Evolutionary conservation across 2,113 vertebrate genomes (phyloP).

Genomic region (Hydrochoerus hydrochaeris): DNA sequence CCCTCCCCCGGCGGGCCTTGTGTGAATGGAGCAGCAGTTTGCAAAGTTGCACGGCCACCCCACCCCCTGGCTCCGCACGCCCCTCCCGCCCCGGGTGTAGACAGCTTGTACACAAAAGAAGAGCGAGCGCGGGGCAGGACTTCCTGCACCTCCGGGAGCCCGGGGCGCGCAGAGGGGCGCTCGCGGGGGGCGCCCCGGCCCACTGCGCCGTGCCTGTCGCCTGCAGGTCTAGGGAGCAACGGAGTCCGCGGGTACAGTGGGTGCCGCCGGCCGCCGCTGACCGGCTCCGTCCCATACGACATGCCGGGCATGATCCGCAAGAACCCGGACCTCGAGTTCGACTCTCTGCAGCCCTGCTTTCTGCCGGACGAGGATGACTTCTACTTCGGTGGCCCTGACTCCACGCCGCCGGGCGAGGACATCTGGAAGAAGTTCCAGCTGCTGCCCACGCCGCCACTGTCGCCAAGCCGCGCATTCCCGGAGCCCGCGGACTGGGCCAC

Average conservation of each 20-base stretch:
- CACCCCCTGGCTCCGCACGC: constrained; percentile 72
- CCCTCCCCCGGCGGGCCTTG: constrained; percentile 68
- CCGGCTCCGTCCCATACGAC: constrained; percentile 67
- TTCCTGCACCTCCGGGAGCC: constrained; percentile 65
- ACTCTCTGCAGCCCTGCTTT: constrained; percentile 98
- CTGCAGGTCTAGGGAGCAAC: constrained; percentile 42
- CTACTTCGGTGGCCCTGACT: constrained; percentile 96
- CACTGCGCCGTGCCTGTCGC: constrained; percentile 45
- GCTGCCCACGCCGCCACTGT: constrained; percentile 96
- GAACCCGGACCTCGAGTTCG: constrained; percentile 98
- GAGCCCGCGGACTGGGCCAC: constrained; percentile 96
- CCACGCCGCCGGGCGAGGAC: constrained; percentile 98
- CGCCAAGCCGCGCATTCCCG: constrained; percentile 94
- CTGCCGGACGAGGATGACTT: constrained; percentile 99
- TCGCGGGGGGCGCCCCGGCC: background rate
- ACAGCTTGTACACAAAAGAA: constrained; percentile 81
- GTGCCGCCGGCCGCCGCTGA: background rate
- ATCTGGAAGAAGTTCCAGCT: constrained; percentile 99
- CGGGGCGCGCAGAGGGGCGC: background rate
- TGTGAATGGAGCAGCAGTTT: constrained; percentile 81
- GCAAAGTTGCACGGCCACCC: constrained; percentile 71
- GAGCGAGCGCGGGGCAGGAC: constrained; percentile 61
- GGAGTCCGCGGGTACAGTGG: background rate
- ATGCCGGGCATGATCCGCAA: constrained; percentile 96
- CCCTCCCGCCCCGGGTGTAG: constrained; percentile 68